A percentile compares a stretch with the other conserved stretches of the same genome.
Evolutionary conservation across 2,888 invertebrate genomes (phyloP).

Genomic region (Candidula unifasciata): DNA sequence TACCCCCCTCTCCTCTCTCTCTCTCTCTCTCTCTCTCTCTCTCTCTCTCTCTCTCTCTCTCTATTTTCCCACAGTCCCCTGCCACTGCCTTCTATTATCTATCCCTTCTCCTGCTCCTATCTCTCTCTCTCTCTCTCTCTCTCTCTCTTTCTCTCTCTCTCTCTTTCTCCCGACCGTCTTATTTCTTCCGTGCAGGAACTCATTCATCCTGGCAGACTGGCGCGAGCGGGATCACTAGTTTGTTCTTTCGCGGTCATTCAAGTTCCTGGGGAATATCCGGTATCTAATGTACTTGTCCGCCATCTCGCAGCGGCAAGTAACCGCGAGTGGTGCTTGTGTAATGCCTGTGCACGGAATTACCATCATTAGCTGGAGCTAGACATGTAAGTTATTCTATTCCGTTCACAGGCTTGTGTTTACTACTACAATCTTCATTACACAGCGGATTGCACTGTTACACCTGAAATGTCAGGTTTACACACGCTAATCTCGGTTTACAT

Average conservation of each 20-base stretch:
- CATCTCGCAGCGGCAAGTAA: neutral
- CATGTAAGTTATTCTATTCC: too few relatives aligned
- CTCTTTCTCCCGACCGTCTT: neutral
- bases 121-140: neutral
- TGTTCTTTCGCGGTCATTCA: neutral
- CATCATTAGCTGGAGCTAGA: too few relatives aligned
- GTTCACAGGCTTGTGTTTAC: too few relatives aligned
- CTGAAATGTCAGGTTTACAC: too few relatives aligned
- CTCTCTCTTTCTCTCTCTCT: neutral
- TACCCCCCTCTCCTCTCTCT: too few relatives aligned
- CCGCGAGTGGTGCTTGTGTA: neutral
- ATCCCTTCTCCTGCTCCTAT: neutral
- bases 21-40: neutral
- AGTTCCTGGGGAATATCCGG: neutral
- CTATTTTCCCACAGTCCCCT: too few relatives aligned
- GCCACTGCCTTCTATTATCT: neutral
- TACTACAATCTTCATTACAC: too few relatives aligned
- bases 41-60: too few relatives aligned
- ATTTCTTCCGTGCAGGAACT: neutral
- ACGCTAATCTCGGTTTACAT: too few relatives aligned
- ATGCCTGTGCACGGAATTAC: too few relatives aligned
- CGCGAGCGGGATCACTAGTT: neutral
- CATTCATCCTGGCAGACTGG: slow-evolving; percentile 12
- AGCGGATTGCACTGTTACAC: too few relatives aligned
- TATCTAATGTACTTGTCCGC: neutral